Base-by-base conservation (phyloP, 2,797 vertebrate genomes). In the Cygnus olor region DNA sequence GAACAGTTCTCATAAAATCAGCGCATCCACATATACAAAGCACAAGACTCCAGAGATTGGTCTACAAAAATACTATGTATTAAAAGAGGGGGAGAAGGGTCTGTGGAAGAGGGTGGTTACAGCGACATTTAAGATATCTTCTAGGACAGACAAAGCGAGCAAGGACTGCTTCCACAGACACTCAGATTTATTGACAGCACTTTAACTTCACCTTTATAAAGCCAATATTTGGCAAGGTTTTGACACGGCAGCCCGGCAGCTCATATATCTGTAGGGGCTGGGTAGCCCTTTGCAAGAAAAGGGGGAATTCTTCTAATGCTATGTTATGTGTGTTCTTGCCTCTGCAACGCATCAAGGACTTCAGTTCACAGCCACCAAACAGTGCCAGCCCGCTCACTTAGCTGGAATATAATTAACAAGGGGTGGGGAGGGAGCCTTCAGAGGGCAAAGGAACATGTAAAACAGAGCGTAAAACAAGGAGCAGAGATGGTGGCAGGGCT, bases 1-100 rank as follows among this genome's bases (percentile, higher is more conserved):
- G 87, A 97, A 96, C 85, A 94, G 86, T 94, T 97, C 87, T 98
- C 94, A 96, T 95, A 95, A 98, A 97, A 97, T 94, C 54, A 87
- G 93, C 27, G 5, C 96, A 96, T 97, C 89, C 95, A 96, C 93
- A 89, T 91, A 51, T 94, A 97, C 89, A 97, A 96, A 98, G 93
- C 97, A 96, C 90, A 88, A 95, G 94, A 96, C 95, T 94, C 79
- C 81, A 97, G 72, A 91, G 79, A 86, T 2, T 90, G 82, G 94
- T 91, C 96, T 97, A 96, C 80, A 97, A 96, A 98, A 97, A 95
- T 95, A 94, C 54, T 80, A 79, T 34, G 40, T 97, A 93, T 95
- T 96, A 96, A 96, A 97, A 96, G 3, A 5, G 45, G 56, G 36
- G 54, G 2, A 25, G 45, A 54, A 18, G 38, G 8, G 66, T 93